Evolutionary conservation across 2,888 invertebrate genomes (phyloP), one percentile per base, ranked within the genome.

Genomic region (Nysson spinosus): DNA sequence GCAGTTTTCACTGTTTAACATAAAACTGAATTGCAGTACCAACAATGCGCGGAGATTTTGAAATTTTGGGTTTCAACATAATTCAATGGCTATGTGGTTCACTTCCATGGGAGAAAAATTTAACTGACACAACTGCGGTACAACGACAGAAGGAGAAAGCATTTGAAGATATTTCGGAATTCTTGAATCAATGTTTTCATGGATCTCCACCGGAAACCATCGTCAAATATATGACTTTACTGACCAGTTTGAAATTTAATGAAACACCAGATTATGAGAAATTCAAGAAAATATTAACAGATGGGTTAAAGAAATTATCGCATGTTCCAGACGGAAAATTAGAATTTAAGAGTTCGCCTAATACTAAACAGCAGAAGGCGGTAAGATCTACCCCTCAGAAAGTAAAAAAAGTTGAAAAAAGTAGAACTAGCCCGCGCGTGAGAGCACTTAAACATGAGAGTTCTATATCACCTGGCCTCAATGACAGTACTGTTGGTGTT

Each of bases 51-150:
- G 95, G 97, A 0, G 99, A 99, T 87, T 88, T 99, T 12, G 98
- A 99, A 89, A 96, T 98, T 72, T 90, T 99, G 3, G 96, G 92
- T 0, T 99, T 96, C 86, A 99, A 98, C 88, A 89, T 99, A 84
- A 90, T 98, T 34, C 95, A 96, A 81, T 99, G 99, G 99, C 83
- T 96, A 34, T 92, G 93, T 17, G 93, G 94, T 0, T 89, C 89
- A 64, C 88, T 98, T 70, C 97, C 97, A 0, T 98, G 98, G 98
- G 93, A 95, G 82, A 90, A 90, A 42, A 88, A 90, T 5, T 87
- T 95, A 9, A 88, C 89, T 14, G 89, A 90, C 69, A 91, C 92
- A 0, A 84, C 88, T 20, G 87, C 87, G 0, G 94, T 94, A 0
- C 93, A 95, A 77, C 89, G 89, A 63, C 88, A 90, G 73, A 95